Evolutionary conservation across 2,797 vertebrate species (phyloP), one percentile per base, ranked within the genome.

Genomic region (Botia kubotai): DNA sequence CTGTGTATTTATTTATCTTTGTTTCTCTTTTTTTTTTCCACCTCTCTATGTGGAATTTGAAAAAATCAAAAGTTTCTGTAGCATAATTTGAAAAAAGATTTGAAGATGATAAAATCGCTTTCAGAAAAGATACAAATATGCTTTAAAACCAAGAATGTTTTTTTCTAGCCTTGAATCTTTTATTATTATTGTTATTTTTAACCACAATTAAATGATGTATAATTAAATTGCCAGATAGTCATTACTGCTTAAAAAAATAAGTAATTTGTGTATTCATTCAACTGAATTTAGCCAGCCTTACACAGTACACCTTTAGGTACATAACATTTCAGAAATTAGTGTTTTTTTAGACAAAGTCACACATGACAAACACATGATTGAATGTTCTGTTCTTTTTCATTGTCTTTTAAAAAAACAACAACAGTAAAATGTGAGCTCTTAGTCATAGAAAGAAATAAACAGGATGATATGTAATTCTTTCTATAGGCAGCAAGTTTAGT

Each of bases 241-340:
- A n/a, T 39, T 26, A 60, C 21, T 57, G 17, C 23, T 63, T 19
- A 67, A 67, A 52, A 53, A 75, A 80, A 80, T 63, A 58, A 82
- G 13, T 71, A 48, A 52, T 67, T 17, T 13, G 75, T 78, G 60
- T 79, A 57, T 85, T 77, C 16, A 63, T 69, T 76, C 69, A 79
- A 16, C 53, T 23, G 5, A 50, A n/a, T 75, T 26, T 63, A 65
- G 46, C 72, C 53, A 52, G 53, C 55, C n/a, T 72, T 67, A 53
- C 82, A 81, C 67, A 43, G 68, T 81, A 74, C 77, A 50, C 7
- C 66, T 71, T 39, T 67, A 63, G 50, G 16, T 39, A 62, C 17
- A 48, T 46, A 74, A 50, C 3, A 4, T 6, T 50, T 62, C 5
- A 62, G 1, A 7, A 46, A 63, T 50, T 29, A 50, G 17, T 14